Base-by-base conservation (phyloP, 2,888 invertebrate species). In the Rosalia funebris region DNA sequence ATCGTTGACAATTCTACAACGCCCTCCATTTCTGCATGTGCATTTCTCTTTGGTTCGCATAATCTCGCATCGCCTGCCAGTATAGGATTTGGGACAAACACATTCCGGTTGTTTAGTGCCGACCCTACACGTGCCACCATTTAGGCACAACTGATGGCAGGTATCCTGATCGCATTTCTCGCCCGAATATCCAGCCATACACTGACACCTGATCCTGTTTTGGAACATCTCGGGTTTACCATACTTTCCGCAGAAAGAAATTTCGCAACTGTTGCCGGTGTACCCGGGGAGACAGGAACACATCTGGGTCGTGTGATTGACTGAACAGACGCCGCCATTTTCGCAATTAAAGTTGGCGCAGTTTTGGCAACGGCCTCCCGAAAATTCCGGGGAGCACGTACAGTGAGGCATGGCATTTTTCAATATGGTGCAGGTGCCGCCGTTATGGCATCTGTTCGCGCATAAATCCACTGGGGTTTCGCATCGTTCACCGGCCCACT, bases 401-500 rank as follows among this genome's bases (percentile, higher is more conserved):
- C 86, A 86, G 56, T 70, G 73, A 0, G 78, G 75, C 11, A 75
- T 55, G 11, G 73, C 76, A 14, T 60, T 57, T 34, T 57, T 65
- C 58, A 61, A 80, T 79, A 42, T 80, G 75, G 14, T 83, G 68
- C 89, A 89, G 0, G 84, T 84, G 1, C 88, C 89, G 1, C 86
- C 86, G 72, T 89, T 89, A 65, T 83, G 83, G 67, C 88, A 88
- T 54, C 83, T 56, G 61, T 79, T 81, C 41, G 84, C 83, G 71
- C 89, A 89, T 41, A 84, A 77, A 15, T 84, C 82, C 5, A 86
- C 82, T 0, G 86, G 85, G 1, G 83, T 85, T 74, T 89, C 88
- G 76, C 90, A 90, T 7, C 85, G 81, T 41, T 85, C 84, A 0
- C 90, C 90, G 0, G 87, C 86, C 87, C 87, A 90, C 44, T 87